A percentile compares a stretch with the other conserved stretches of the same genome.
These are phyloP conservation scores for human (Homo sapiens) DNA, from an alignment of 2,113 vertebrate species.

Conservation along the genomic window DNA sequence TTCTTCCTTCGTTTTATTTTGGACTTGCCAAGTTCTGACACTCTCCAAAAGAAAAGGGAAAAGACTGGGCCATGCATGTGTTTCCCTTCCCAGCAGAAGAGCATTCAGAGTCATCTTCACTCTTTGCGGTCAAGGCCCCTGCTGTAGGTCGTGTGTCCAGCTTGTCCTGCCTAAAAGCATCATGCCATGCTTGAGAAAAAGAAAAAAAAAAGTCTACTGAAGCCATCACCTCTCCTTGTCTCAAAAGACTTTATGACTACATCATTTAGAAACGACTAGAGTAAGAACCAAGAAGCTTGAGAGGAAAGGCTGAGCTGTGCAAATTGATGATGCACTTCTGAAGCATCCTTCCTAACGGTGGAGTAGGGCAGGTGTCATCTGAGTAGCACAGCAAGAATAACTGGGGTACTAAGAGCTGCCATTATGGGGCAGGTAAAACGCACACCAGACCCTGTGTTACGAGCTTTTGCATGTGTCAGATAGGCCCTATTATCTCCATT, in stretches of 20 bases:
- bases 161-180: neutral
- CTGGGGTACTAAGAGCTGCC: neutral
- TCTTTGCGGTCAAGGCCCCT: neutral
- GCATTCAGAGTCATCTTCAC: neutral
- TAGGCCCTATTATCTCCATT: neutral
- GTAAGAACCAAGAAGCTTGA: neutral
- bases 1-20: slow-evolving; percentile 4
- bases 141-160: neutral
- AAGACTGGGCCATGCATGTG: neutral
- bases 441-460: no score
- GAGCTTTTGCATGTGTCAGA: neutral
- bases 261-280: slow-evolving; percentile 56
- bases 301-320: neutral
- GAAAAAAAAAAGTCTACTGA: neutral
- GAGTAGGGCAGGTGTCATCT: no score
- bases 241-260: neutral
- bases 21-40: neutral
- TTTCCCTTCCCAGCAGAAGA: neutral
- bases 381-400: neutral
- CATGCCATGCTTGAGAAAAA: neutral
- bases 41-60: neutral
- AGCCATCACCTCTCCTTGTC: neutral
- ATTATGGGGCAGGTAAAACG: neutral
- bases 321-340: neutral
- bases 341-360: neutral